phyloP scores from a whole-genome alignment of 2,113 vertebrate species.

The Tachuris rubrigastra region DNA sequence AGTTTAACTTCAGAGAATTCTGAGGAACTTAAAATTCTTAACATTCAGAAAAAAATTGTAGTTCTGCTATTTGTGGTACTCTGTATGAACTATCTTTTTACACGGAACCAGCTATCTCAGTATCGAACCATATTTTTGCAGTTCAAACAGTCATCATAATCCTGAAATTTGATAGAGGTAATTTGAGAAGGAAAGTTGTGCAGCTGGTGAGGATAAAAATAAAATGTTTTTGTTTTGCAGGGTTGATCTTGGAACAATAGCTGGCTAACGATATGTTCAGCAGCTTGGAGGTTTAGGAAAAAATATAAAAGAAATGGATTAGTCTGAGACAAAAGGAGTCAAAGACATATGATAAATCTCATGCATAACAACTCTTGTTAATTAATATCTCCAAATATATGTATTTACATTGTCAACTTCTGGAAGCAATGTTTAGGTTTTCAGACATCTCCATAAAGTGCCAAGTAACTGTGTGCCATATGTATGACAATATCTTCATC shows the following conservation, averaged over 20 bases:
- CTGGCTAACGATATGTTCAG: neutral
- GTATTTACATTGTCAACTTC: neutral
- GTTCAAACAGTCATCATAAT: neutral
- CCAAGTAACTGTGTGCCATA: neutral
- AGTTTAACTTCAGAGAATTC: neutral
- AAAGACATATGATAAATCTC: neutral
- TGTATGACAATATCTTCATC: neutral
- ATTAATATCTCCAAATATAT: neutral
- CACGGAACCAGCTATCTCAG: neutral
- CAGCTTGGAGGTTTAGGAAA: conserved; percentile 2
- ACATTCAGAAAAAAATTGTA: neutral
- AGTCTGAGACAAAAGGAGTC: neutral
- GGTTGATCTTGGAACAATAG: conserved; percentile 24
- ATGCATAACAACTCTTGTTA: neutral
- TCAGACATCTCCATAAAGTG: neutral
- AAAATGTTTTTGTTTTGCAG: conserved; percentile 13
- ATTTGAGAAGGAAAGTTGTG: conserved; percentile 28
- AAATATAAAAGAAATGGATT: neutral
- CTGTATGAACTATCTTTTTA: neutral
- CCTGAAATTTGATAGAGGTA: conserved; percentile 13
- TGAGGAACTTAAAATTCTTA: neutral
- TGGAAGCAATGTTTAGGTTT: neutral
- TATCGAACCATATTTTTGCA: neutral
- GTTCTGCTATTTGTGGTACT: neutral
- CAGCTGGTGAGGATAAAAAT: conserved; percentile 42